phyloP scores from a whole-genome alignment of 2,888 invertebrate genomes.

The Urechis unicinctus region DNA sequence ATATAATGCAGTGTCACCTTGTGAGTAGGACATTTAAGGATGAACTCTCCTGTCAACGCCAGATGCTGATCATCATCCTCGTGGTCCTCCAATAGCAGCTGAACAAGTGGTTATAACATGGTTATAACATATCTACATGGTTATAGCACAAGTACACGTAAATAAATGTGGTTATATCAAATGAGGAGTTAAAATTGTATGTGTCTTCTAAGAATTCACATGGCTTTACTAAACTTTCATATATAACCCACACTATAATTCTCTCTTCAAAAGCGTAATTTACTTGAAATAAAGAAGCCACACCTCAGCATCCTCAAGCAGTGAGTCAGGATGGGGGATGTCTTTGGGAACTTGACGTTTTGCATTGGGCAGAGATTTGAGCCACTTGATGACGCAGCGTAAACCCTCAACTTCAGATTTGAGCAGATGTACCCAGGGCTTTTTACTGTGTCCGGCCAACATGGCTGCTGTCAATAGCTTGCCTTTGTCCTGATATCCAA shows the following conservation, averaged over 20 bases:
- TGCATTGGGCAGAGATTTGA: conserved; percentile 80
- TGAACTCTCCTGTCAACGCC: conserved; percentile 76
- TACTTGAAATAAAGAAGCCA: too few species aligned
- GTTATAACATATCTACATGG: too few species aligned
- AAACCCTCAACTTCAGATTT: conserved; percentile 41
- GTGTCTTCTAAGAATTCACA: too few species aligned
- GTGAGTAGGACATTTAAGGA: conserved; percentile 56
- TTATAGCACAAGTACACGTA: too few species aligned
- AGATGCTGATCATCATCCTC: conserved; percentile 75
- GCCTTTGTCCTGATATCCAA: neutral
- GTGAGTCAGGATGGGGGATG: conserved; percentile 77
- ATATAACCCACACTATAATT: too few species aligned
- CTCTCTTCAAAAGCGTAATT: too few species aligned
- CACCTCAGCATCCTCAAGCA: conserved; percentile 56
- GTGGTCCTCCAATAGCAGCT: conserved; percentile 81
- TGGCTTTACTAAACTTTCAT: too few species aligned
- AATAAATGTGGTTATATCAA: too few species aligned
- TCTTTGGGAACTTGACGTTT: conserved; percentile 89
- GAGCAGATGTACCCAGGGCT: conserved; percentile 25
- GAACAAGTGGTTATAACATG: too few species aligned
- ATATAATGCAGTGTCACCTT: too few species aligned
- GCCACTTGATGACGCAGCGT: conserved; percentile 71
- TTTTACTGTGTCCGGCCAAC: neutral
- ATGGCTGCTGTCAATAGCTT: neutral
- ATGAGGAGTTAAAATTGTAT: too few species aligned